Evolutionary conservation across 2,888 invertebrate genomes (phyloP).

Genomic region (Ophion costatus): DNA sequence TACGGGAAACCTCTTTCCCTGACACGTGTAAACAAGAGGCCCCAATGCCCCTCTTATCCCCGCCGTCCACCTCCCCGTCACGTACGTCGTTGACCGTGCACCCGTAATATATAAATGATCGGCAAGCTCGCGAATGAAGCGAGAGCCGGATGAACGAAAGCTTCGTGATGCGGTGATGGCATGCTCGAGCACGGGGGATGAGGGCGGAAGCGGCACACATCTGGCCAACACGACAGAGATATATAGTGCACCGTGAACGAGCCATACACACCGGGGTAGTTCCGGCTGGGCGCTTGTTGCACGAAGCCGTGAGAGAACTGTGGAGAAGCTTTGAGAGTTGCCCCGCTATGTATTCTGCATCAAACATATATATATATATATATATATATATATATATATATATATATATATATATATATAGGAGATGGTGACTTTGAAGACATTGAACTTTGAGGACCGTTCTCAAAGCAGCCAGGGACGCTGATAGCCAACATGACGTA

Average conservation of each 20-base stretch:
- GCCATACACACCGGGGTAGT: not conserved
- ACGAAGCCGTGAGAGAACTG: conserved; percentile 36
- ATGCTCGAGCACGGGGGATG: conserved; percentile 8
- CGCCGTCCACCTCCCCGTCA: not conserved
- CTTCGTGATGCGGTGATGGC: conserved; percentile 1
- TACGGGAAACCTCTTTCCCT: not conserved
- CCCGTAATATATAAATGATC: conserved; percentile 16
- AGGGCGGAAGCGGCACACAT: conserved; percentile 16
- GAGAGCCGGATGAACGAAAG: conserved; percentile 52
- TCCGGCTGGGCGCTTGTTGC: conserved; percentile 29
- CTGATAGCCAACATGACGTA: not conserved
- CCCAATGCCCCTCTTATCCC: not conserved
- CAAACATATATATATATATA: conserved; percentile 8
- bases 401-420: too few relatives aligned
- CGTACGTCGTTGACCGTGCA: conserved; percentile 13
- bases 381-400: too few relatives aligned
- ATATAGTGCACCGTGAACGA: conserved; percentile 5
- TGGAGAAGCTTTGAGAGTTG: conserved; percentile 30
- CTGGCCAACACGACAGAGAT: not conserved
- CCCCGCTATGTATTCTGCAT: conserved; percentile 24
- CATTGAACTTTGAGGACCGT: not conserved
- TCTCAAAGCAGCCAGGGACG: not conserved
- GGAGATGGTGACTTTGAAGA: not conserved
- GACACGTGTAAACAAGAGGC: not conserved
- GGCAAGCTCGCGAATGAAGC: conserved; percentile 32